Percentiles rank a stretch among this genome's conserved stretches.
phyloP scores from a whole-genome alignment of 2,113 vertebrate genomes.

The Elachura formosa region DNA sequence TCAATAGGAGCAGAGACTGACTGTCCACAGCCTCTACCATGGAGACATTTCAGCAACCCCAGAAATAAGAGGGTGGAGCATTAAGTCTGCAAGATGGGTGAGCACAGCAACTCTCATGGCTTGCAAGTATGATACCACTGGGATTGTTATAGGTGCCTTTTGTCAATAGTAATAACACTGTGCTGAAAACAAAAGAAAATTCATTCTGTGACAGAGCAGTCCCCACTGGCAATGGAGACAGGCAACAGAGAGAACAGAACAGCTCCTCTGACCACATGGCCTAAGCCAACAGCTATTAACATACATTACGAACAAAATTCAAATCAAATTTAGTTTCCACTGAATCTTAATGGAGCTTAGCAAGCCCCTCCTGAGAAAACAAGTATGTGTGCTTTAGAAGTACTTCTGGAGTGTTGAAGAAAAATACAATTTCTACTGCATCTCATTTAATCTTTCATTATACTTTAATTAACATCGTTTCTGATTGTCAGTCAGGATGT shows the following conservation, averaged over 20 bases:
- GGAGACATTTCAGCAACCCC: not conserved
- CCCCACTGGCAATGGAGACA: accelerated
- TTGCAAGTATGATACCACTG: accelerated
- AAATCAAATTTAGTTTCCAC: not conserved
- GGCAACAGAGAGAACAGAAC: not conserved
- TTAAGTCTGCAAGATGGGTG: not conserved
- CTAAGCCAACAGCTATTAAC: not conserved
- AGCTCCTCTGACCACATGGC: not conserved
- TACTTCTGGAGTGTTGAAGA: not conserved
- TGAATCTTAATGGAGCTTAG: not conserved
- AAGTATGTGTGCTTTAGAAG: not conserved
- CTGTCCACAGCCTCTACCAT: not conserved
- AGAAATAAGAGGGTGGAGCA: not conserved
- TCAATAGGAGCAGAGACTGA: not conserved
- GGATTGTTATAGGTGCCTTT: not conserved
- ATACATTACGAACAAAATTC: not conserved
- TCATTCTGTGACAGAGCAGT: not conserved
- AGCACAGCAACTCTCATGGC: not conserved
- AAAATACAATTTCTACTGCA: not conserved
- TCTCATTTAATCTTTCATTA: not conserved
- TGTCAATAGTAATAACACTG: not conserved
- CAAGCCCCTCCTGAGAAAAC: not conserved
- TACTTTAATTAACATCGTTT: not conserved
- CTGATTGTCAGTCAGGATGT: not conserved
- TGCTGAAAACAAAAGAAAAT: not conserved